These are phyloP conservation scores for Peromyscus polionotus DNA, from an alignment of 2,113 vertebrate genomes.

Conservation along the genomic window DNA sequence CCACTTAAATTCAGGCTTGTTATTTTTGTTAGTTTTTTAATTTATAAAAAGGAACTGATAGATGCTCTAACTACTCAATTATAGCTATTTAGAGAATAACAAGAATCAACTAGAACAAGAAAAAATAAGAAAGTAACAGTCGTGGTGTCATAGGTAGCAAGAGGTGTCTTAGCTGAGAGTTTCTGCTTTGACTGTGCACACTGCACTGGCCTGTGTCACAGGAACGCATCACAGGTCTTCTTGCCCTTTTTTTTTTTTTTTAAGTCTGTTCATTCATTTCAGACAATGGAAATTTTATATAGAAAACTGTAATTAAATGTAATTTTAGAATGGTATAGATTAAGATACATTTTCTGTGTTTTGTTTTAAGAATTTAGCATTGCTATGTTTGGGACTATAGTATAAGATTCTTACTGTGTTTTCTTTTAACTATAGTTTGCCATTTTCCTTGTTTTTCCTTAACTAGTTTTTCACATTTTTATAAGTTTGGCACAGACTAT, in stretches of 20 bases:
- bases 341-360: neutral
- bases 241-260: neutral
- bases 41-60: slow-evolving; percentile 28
- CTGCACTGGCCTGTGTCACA: accelerated
- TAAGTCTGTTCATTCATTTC: neutral
- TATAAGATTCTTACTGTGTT: neutral
- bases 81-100: neutral
- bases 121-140: neutral
- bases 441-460: slow-evolving; percentile 79
- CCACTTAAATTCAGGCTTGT: neutral
- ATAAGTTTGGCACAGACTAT: slow-evolving; percentile 95
- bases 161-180: accelerated
- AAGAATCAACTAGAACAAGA: neutral
- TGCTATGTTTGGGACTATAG: slow-evolving; percentile 3
- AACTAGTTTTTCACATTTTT: slow-evolving; percentile 90
- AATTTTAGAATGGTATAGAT: neutral
- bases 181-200: neutral
- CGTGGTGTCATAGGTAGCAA: neutral
- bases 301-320: neutral
- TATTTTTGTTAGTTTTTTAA: neutral
- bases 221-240: neutral
- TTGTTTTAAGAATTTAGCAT: neutral
- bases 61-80: neutral
- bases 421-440: neutral
- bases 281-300: neutral